Evolutionary conservation across 2,888 invertebrate species (phyloP).

Genomic region (Gymnocheta viridis): DNA sequence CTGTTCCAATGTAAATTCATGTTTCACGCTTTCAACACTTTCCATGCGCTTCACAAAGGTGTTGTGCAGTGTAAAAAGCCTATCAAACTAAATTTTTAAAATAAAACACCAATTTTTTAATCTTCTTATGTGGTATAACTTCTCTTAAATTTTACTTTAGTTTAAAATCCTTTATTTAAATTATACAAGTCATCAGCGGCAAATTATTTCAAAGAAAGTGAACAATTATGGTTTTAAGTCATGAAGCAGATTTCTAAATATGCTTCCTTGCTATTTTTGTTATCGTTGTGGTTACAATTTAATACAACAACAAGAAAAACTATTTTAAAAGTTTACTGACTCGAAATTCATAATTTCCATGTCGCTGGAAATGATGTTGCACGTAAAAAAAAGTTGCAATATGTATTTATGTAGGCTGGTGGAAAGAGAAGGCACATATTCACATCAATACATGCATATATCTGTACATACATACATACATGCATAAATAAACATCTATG

Average conservation of each 20-base stretch:
- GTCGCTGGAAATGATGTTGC: slow-evolving; percentile 55
- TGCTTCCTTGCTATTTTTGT: neutral
- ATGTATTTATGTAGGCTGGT: slow-evolving; percentile 9
- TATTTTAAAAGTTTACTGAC: slow-evolving; percentile 49
- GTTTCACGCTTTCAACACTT: too few species aligned
- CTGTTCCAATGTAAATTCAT: too few species aligned
- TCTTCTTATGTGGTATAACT: too few species aligned
- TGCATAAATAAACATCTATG: too few species aligned
- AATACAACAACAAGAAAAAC: neutral
- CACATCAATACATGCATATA: neutral
- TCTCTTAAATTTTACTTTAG: neutral
- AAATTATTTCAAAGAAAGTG: neutral
- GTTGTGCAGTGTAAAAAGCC: too few species aligned
- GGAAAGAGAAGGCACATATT: neutral
- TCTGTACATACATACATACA: neutral
- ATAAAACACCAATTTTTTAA: neutral
- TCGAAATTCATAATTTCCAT: slow-evolving; percentile 60
- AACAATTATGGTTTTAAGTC: slow-evolving; percentile 15
- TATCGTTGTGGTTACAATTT: neutral
- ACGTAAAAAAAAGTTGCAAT: slow-evolving; percentile 23
- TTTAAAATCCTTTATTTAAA: neutral
- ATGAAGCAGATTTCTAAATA: neutral
- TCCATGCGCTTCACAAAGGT: too few species aligned
- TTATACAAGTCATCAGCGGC: neutral
- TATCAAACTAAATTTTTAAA: too few species aligned